Evolutionary conservation across 2,797 vertebrate genomes (phyloP).

Genomic region (Gobionotothen gibberifrons): DNA sequence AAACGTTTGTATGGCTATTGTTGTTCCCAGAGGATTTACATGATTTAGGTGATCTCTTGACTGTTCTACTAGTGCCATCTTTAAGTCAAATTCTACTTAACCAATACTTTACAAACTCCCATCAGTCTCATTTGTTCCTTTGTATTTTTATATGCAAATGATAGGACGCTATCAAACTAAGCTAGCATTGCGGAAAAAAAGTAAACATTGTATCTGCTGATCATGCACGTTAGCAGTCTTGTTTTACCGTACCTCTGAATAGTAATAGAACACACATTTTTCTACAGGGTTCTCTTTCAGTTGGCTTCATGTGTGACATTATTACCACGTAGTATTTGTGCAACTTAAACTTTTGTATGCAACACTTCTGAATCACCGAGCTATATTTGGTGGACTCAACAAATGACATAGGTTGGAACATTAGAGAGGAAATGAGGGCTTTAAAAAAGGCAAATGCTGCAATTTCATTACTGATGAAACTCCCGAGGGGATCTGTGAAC

Average conservation of each 20-base stretch:
- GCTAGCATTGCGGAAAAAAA: background rate
- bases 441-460: slow-evolving; percentile 9
- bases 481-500: background rate
- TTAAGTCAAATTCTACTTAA: too few species aligned
- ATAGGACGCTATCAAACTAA: background rate
- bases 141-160: background rate
- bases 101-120: too few species aligned
- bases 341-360: slow-evolving; percentile 40
- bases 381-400: slow-evolving; percentile 6
- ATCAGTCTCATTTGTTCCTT: background rate
- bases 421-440: slow-evolving; percentile 11
- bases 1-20: background rate
- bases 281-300: background rate
- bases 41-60: background rate
- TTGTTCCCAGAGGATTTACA: background rate
- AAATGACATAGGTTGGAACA: background rate
- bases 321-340: background rate
- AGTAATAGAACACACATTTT: background rate
- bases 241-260: background rate
- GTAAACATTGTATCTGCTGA: background rate
- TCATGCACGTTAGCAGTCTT: background rate
- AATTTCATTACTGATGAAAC: background rate
- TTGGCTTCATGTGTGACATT: background rate
- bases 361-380: slow-evolving; percentile 20
- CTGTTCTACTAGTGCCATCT: background rate